Conservation (phyloP, 92 coral and sea anemone genomes). For the Palythoa grandis region DNA sequence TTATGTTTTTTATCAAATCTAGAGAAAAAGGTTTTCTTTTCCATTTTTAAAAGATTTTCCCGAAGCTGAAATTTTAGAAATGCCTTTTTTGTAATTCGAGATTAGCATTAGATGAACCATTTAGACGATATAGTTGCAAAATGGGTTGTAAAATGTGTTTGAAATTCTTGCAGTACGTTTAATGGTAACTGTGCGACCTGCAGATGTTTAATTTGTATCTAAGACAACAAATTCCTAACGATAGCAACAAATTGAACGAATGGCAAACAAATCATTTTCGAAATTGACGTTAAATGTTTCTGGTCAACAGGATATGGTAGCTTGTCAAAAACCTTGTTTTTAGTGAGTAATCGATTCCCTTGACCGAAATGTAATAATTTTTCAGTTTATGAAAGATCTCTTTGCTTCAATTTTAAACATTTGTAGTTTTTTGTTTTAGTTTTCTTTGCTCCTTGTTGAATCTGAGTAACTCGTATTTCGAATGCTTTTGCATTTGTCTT, state of each 20-base stretch:
- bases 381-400: no score
- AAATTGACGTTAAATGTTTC: not conserved
- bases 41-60: no score
- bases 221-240: conserved; percentile 9
- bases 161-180: not conserved
- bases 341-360: no score
- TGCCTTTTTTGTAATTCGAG: conserved; percentile 9
- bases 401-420: no score
- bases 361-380: no score
- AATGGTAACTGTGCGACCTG: conserved; percentile 29
- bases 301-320: not conserved
- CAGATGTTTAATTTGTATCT: not conserved
- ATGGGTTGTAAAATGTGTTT: conserved; percentile 7
- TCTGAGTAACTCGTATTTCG: no score
- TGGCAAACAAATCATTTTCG: not conserved
- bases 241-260: conserved; percentile 28
- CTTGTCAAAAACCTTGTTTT: not conserved
- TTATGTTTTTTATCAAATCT: not conserved
- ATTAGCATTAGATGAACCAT: not conserved
- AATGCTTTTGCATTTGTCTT: no score
- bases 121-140: conserved; percentile 28
- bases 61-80: not conserved
- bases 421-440: no score
- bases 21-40: not conserved
- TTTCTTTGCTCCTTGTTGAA: no score